Evolutionary conservation across 2,113 vertebrate species (phyloP).

Genomic region (Alosa alosa): DNA sequence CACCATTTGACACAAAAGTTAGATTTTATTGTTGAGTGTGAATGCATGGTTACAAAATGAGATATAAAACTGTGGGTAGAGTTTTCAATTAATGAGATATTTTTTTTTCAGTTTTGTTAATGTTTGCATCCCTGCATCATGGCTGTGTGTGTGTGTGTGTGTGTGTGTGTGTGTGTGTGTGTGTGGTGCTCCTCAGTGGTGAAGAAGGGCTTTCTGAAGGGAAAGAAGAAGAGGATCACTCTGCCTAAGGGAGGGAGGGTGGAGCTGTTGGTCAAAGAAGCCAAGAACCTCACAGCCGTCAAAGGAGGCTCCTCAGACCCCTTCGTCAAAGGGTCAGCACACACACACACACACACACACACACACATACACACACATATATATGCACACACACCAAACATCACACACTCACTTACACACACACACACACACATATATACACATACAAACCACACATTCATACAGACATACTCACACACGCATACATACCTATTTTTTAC

Average conservation of each 20-base stretch:
- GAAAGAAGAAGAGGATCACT: slow-evolving; percentile 77
- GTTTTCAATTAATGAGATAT: background rate
- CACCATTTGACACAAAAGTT: no score
- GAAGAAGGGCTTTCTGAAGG: slow-evolving; percentile 84
- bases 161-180: background rate
- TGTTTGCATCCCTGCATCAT: no score
- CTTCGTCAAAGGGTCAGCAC: slow-evolving; percentile 91
- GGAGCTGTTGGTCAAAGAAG: slow-evolving; percentile 93
- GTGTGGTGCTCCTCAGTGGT: slow-evolving; percentile 61
- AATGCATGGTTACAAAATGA: no score
- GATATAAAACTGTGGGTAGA: background rate
- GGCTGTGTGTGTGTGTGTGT: background rate
- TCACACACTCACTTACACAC: background rate
- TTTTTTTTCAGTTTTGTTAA: no score
- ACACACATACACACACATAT: background rate
- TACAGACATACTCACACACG: background rate
- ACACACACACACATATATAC: background rate
- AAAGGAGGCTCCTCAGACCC: slow-evolving; percentile 94
- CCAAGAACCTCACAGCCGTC: slow-evolving; percentile 92
- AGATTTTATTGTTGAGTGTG: no score
- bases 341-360: background rate
- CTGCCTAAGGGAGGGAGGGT: slow-evolving; percentile 86
- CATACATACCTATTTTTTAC: no score
- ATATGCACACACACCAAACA: background rate
- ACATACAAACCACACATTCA: background rate